Conservation (phyloP, 2,888 invertebrate species). For the Sphinx pinastri region DNA sequence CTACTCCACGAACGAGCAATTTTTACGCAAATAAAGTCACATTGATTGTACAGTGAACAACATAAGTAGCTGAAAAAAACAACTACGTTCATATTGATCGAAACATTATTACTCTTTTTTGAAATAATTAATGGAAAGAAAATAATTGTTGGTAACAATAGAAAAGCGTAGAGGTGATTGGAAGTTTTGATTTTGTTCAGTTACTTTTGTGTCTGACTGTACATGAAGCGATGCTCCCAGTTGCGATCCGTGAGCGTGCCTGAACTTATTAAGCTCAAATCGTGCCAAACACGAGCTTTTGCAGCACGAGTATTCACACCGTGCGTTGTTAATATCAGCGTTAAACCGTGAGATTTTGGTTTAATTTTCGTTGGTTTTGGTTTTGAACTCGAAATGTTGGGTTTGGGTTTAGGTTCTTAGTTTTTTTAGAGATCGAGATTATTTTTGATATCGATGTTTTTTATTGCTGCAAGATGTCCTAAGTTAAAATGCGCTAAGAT, state of each 20-base stretch:
- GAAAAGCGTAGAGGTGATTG: too few relatives aligned
- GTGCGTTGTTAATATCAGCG: constrained; percentile 49
- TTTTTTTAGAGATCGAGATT: neutral
- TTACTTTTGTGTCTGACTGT: neutral
- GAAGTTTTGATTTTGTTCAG: too few relatives aligned
- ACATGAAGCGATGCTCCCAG: constrained; percentile 1
- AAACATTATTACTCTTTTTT: too few relatives aligned
- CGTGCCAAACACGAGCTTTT: constrained; percentile 14
- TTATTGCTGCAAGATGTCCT: too few relatives aligned
- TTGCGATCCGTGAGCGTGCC: constrained; percentile 47
- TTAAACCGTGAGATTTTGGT: constrained; percentile 39
- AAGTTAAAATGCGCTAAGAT: too few relatives aligned
- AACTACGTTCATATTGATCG: too few relatives aligned
- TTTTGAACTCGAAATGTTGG: too few relatives aligned
- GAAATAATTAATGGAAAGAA: too few relatives aligned
- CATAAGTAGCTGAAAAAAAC: too few relatives aligned
- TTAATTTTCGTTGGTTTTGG: constrained; percentile 9
- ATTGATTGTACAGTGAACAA: too few relatives aligned
- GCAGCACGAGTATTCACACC: constrained; percentile 38
- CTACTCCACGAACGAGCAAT: neutral
- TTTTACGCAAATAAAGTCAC: constrained; percentile 18
- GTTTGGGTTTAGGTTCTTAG: neutral
- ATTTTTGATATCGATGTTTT: neutral
- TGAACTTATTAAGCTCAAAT: constrained; percentile 45
- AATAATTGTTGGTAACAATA: too few relatives aligned